These are phyloP conservation scores for Hyles vespertilio DNA, from an alignment of 1,140 invertebrate genomes.

Conservation along the genomic window DNA sequence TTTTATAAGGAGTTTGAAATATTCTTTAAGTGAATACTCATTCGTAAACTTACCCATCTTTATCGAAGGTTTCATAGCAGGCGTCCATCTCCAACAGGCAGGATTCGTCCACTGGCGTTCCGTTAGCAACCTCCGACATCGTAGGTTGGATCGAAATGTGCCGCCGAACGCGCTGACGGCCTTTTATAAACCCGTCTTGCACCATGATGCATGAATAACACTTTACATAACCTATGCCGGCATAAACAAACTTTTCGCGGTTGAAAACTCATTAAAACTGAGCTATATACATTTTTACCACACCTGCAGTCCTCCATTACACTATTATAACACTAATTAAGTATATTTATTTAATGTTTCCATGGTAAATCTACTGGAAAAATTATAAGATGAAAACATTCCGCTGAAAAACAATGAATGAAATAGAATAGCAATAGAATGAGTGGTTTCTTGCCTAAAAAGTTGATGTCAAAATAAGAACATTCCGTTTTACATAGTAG, in stretches of 20 bases:
- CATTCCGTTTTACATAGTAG: too few species aligned
- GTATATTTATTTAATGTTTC: too few species aligned
- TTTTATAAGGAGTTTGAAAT: background rate
- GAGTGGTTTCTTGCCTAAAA: too few species aligned
- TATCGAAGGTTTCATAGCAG: conserved; percentile 91
- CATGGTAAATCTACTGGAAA: too few species aligned
- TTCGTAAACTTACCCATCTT: conserved; percentile 80
- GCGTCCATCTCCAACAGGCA: conserved; percentile 85
- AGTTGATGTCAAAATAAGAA: too few species aligned
- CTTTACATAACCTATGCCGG: conserved; percentile 38
- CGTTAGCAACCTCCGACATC: conserved; percentile 64
- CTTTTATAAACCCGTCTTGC: conserved; percentile 48
- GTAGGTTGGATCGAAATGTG: conserved; percentile 60
- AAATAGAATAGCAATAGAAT: too few species aligned
- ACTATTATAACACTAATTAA: too few species aligned
- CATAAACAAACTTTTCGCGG: conserved; percentile 3
- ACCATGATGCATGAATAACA: conserved; percentile 50
- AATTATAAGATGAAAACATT: too few species aligned
- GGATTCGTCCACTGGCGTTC: conserved; percentile 60
- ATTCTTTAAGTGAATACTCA: conserved; percentile 11
- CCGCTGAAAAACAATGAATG: too few species aligned
- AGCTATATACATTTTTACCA: too few species aligned
- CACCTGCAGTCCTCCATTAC: too few species aligned
- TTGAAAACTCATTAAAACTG: too few species aligned
- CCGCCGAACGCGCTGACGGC: conserved; percentile 31